Base-by-base conservation (phyloP, 2,113 vertebrate species). In the Elephantulus edwardii region DNA sequence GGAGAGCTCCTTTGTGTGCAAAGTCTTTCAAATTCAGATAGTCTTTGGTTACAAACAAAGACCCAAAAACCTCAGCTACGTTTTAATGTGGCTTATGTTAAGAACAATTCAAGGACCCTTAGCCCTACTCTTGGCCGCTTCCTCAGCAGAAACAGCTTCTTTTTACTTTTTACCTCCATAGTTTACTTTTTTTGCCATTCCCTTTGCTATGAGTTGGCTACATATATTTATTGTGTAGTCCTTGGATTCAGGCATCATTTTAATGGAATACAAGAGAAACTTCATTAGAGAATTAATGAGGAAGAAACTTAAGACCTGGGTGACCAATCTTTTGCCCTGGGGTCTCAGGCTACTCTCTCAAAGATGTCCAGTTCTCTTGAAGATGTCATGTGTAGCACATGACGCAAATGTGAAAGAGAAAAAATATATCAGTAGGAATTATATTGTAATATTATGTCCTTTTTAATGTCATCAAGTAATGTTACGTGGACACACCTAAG, bases 21-120 rank as follows among this genome's bases (percentile, higher is more conserved):
- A 75, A 38, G 46, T 81, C 89, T 92, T 95, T 94, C 60, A 89
- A 56, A 93, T 92, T 88, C 52, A 86, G 48, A 80, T 88, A 70
- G 84, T 62, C 12, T 95, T 88, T 40, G 33, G 35, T 48, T 62
- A 68, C 70, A 90, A 95, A 83, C 40, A 79, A 76, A n/a, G 50
- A 85, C 50, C 11, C 19, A 38, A 72, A 58, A 91, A 64, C 42
- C 50, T 88, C 38, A 62, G 77, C 20, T 92, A 20, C n/a, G 68
- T 92, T 86, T 91, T 50, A 78, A 81, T 88, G 68, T 75, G 38
- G 19, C 62, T 77, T 87, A 52, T 48, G 72, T 11, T 64, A 88
- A 58, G 50, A 91, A 5, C 33, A 72, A 28, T 11, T 70, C 71
- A 42, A 83, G 83, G 56, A 75, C 20, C 13, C n/a, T 83, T 83